These are phyloP conservation scores for Eriocheir sinensis DNA, from an alignment of 1,140 invertebrate species.

Conservation along the genomic window DNA sequence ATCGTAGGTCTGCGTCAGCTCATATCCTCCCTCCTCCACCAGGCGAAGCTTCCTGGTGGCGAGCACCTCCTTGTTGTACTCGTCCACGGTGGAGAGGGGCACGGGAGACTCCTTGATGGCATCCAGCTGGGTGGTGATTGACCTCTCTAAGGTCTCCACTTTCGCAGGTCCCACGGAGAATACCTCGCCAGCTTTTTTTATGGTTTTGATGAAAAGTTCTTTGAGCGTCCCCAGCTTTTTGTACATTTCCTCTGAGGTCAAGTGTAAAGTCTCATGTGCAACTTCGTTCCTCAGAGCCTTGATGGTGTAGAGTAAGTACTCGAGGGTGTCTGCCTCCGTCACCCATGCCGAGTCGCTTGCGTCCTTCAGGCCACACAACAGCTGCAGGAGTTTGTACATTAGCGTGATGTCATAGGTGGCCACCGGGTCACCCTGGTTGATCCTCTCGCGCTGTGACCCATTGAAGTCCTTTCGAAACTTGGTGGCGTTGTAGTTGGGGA, in stretches of 20 bases:
- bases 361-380: slow-evolving; percentile 70
- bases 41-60: slow-evolving; percentile 27
- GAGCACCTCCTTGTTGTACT: slow-evolving; percentile 59
- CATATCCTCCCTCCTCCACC: slow-evolving; percentile 52
- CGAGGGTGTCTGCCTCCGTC: slow-evolving; percentile 57
- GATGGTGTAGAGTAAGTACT: slow-evolving; percentile 68
- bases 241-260: slow-evolving; percentile 46
- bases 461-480: slow-evolving; percentile 77
- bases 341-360: slow-evolving; percentile 52
- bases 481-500: slow-evolving; percentile 46
- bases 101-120: slow-evolving; percentile 64
- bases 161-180: neutral
- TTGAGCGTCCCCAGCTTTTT: slow-evolving; percentile 54
- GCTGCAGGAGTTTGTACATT: slow-evolving; percentile 72
- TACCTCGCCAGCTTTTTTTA: slow-evolving; percentile 61
- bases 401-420: slow-evolving; percentile 67
- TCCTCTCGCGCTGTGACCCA: slow-evolving; percentile 61
- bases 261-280: slow-evolving; percentile 68
- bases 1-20: neutral
- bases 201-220: slow-evolving; percentile 38
- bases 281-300: slow-evolving; percentile 70
- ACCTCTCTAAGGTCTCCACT: neutral
- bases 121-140: slow-evolving; percentile 35
- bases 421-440: slow-evolving; percentile 56
- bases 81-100: slow-evolving; percentile 53